Percentiles rank a stretch among this genome's conserved stretches.
Conservation (phyloP, 2,888 invertebrate genomes). For the Heliconius erato region DNA sequence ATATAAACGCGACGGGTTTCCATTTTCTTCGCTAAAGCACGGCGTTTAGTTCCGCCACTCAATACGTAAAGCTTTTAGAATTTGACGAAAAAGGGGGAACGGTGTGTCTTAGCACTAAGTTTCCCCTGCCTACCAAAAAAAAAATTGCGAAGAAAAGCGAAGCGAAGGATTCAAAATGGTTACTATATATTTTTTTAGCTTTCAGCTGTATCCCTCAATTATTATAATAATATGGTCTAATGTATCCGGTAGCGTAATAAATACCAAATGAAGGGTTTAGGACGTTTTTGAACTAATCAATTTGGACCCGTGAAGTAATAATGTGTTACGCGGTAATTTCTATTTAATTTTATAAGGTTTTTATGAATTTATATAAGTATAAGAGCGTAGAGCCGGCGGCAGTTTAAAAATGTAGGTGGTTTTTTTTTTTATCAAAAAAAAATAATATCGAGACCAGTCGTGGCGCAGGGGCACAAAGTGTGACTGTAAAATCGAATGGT, state of each 20-base stretch:
- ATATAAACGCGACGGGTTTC: no score
- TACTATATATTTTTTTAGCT: no score
- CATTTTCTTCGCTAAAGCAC: no score
- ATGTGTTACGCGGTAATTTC: constrained; percentile 69
- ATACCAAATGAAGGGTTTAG: constrained; percentile 82
- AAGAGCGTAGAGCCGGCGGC: neutral
- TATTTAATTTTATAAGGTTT: constrained; percentile 54
- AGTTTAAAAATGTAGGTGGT: neutral
- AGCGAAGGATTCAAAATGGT: no score
- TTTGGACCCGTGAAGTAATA: constrained; percentile 81
- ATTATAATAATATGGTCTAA: constrained; percentile 73
- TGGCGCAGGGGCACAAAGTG: no score
- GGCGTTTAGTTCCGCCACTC: no score
- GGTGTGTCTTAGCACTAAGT: no score
- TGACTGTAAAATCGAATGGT: no score
- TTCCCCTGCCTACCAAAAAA: no score
- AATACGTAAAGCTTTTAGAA: no score
- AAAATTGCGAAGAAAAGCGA: no score
- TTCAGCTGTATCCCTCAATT: constrained; percentile 52
- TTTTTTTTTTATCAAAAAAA: neutral
- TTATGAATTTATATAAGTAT: neutral
- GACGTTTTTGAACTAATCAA: constrained; percentile 71
- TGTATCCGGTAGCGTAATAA: constrained; percentile 81
- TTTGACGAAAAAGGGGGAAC: no score
- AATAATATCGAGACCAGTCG: neutral